Percentiles rank a stretch among this genome's conserved stretches.
These are phyloP conservation scores for Cheirogaleus major DNA, from an alignment of 2,797 vertebrate species.

Conservation along the genomic window DNA sequence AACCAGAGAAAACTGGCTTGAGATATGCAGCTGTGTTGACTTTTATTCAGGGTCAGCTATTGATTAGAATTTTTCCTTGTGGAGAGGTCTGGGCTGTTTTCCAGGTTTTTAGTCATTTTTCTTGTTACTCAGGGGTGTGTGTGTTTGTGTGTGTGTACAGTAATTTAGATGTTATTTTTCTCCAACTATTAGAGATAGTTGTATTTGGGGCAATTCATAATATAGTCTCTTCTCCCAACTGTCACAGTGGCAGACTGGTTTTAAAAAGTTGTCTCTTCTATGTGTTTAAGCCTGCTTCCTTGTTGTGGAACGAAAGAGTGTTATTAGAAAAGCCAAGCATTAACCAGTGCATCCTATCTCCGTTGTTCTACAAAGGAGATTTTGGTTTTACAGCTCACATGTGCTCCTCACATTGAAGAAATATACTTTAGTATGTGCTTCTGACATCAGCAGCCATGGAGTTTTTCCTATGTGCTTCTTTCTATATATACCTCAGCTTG, in stretches of 20 bases:
- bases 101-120: not conserved
- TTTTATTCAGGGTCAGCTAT: not conserved
- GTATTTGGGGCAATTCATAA: not conserved
- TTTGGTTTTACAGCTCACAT: not conserved
- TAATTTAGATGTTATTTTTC: not conserved
- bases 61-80: not conserved
- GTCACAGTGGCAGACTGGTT: not conserved
- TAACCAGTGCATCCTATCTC: not conserved
- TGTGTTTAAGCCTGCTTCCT: not conserved
- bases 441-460: not conserved
- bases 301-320: not conserved
- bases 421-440: not conserved
- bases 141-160: not conserved
- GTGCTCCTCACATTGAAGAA: not conserved
- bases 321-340: not conserved
- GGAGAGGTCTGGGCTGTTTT: not conserved
- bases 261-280: not conserved
- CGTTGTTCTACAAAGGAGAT: constrained; percentile 10
- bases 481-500: not conserved
- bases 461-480: not conserved
- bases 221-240: not conserved
- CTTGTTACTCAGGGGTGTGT: not conserved
- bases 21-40: not conserved
- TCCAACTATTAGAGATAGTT: not conserved
- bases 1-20: not conserved